phyloP scores from a whole-genome alignment of 2,113 vertebrate genomes.

The Pithys albifrons region DNA sequence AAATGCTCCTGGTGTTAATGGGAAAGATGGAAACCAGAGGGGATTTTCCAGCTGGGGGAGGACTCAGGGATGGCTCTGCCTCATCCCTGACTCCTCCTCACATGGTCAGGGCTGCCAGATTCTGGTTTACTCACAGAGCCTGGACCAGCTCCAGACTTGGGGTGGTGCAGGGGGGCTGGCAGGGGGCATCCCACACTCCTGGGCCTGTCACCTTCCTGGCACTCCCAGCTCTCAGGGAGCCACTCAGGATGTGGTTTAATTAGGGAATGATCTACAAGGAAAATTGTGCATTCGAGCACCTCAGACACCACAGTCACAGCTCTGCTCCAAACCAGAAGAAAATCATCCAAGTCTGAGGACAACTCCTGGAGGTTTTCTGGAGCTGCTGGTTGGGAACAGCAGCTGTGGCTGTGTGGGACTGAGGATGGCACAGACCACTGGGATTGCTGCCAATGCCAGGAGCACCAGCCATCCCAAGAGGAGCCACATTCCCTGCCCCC shows the following conservation, averaged over 20 bases:
- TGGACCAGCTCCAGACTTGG: background rate
- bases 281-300: fast-evolving
- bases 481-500: background rate
- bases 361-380: background rate
- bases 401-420: fast-evolving
- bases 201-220: background rate
- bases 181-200: background rate
- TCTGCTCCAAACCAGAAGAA: background rate
- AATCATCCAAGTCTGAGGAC: background rate
- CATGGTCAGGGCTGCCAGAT: fast-evolving
- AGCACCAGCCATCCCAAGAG: background rate
- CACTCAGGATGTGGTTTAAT: background rate
- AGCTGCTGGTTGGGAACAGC: background rate
- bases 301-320: background rate
- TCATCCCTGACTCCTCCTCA: background rate
- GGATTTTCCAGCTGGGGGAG: background rate
- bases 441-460: fast-evolving
- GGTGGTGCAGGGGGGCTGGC: background rate
- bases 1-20: background rate
- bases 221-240: background rate
- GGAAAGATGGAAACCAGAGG: background rate
- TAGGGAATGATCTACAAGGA: background rate
- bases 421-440: fast-evolving
- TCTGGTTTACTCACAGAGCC: fast-evolving
- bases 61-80: background rate